These are phyloP conservation scores for Bimastos eiseni DNA, from an alignment of 2,888 invertebrate genomes.

Conservation along the genomic window DNA sequence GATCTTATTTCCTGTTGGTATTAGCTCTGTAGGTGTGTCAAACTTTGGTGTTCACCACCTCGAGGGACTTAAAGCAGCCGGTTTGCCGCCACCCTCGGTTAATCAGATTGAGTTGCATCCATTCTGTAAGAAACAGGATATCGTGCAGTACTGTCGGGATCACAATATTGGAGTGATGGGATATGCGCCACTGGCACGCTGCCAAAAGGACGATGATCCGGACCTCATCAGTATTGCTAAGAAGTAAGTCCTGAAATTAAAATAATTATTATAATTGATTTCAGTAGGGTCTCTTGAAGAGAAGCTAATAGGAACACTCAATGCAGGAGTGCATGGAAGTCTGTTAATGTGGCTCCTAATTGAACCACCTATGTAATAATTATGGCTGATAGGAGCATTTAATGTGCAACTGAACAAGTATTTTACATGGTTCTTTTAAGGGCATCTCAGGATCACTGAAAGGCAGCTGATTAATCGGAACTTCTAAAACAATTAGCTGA, in stretches of 20 bases:
- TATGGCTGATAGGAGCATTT: no score
- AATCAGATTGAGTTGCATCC: slow-evolving; percentile 54
- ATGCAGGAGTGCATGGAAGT: no score
- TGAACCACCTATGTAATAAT: no score
- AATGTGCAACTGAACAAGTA: no score
- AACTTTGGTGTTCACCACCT: slow-evolving; percentile 51
- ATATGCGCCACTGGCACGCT: slow-evolving; percentile 49
- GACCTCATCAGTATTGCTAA: slow-evolving; percentile 45
- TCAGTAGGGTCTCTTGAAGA: neutral
- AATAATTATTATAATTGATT: neutral
- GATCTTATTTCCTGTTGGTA: no score
- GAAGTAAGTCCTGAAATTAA: slow-evolving; percentile 39
- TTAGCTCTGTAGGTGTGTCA: slow-evolving; percentile 51
- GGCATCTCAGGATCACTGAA: no score
- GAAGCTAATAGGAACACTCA: neutral
- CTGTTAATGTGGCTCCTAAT: no score
- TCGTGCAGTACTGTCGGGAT: slow-evolving; percentile 49
- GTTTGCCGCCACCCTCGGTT: slow-evolving; percentile 48
- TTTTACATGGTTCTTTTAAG: no score
- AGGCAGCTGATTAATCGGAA: no score
- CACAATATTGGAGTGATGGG: slow-evolving; percentile 50
- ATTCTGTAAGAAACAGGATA: slow-evolving; percentile 46
- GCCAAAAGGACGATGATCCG: slow-evolving; percentile 44
- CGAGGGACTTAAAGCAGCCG: slow-evolving; percentile 47
- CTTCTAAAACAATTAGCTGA: no score